phyloP scores from a whole-genome alignment of 2,888 invertebrate genomes.

The Malthinus flaveolus region DNA sequence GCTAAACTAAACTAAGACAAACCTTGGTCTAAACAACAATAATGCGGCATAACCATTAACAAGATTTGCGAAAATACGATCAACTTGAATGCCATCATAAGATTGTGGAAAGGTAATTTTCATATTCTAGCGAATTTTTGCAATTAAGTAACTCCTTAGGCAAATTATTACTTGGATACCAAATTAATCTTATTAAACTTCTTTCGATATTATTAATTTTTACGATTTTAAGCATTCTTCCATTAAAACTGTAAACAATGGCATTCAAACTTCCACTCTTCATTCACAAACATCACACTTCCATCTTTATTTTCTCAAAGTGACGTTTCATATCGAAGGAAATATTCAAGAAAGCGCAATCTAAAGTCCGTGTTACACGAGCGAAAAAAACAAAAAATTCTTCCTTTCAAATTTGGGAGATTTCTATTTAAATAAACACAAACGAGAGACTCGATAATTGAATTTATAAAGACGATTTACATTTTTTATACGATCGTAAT shows the following conservation, averaged over 20 bases:
- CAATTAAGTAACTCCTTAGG: background rate
- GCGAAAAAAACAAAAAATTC: too few species aligned
- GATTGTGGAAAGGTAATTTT: slow-evolving; percentile 13
- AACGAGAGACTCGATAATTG: too few species aligned
- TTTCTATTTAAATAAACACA: too few species aligned
- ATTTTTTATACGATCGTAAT: too few species aligned
- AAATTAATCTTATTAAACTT: background rate
- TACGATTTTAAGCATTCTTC: background rate
- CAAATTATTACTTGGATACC: background rate
- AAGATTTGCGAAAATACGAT: slow-evolving; percentile 14
- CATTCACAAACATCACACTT: background rate
- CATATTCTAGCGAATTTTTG: slow-evolving; percentile 16
- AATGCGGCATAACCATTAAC: slow-evolving; percentile 13
- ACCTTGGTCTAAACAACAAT: slow-evolving; percentile 27
- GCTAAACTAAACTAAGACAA: slow-evolving; percentile 5
- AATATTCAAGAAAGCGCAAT: too few species aligned
- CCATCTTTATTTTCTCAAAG: slow-evolving; percentile 3
- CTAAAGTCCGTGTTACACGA: too few species aligned
- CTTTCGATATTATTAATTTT: background rate
- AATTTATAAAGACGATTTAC: too few species aligned
- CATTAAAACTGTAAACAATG: slow-evolving; percentile 1
- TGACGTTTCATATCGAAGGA: background rate
- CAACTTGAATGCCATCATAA: slow-evolving; percentile 22
- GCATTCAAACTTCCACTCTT: background rate
- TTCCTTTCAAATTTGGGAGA: too few species aligned